These are phyloP conservation scores for Peucedramus taeniatus DNA, from an alignment of 2,113 vertebrate species.

Conservation along the genomic window DNA sequence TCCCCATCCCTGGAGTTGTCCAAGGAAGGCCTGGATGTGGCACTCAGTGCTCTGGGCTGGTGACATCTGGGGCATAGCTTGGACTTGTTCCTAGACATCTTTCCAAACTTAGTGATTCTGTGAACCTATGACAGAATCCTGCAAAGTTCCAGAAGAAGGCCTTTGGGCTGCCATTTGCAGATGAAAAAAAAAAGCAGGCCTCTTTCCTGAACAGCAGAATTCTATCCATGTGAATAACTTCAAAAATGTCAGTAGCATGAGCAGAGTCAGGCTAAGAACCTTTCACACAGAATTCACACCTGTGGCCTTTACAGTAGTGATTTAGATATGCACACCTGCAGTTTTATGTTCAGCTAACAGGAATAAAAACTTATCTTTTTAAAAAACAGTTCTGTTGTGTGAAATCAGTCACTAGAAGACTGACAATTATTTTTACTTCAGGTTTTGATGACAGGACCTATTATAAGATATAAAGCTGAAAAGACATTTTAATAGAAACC, in stretches of 20 bases:
- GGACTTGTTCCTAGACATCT: accelerated
- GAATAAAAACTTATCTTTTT: neutral
- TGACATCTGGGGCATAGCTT: neutral
- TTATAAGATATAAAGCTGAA: neutral
- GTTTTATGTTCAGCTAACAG: neutral
- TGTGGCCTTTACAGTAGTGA: neutral
- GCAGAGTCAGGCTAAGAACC: neutral
- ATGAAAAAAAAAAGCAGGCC: neutral
- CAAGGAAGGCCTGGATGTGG: neutral
- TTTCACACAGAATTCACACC: neutral
- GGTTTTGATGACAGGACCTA: neutral
- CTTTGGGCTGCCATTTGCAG: neutral
- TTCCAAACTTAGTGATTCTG: neutral
- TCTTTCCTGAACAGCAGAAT: neutral
- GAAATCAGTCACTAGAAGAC: neutral
- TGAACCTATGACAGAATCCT: neutral
- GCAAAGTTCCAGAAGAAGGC: neutral
- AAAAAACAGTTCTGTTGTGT: neutral
- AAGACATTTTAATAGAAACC: neutral
- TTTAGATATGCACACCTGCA: neutral
- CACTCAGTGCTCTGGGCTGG: neutral
- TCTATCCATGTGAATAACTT: neutral
- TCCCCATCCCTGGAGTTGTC: neutral
- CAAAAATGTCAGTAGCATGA: neutral
- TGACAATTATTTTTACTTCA: neutral